Base-by-base conservation (phyloP, 2,797 vertebrate species). In the Microctenopoma stevenorrisi region DNA sequence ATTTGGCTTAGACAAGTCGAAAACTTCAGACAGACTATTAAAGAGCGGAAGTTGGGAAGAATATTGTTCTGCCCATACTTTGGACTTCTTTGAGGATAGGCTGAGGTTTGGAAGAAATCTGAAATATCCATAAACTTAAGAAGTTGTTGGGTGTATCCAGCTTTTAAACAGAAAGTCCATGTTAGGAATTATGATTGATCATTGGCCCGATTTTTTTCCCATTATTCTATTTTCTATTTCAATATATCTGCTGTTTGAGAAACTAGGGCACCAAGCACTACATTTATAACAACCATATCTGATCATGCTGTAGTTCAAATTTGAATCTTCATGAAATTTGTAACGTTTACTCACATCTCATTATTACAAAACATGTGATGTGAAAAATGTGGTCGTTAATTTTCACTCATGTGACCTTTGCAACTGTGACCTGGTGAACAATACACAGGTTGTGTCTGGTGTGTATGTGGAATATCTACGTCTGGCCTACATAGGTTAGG, bases 31-130 rank as follows among this genome's bases (percentile, higher is more conserved):
- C 55, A 28, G 74, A 66, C 68, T 68, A 51, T 82, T 65, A 82
- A 83, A 76, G 56, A 79, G 64, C 56, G 86, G 77, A 82, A 86
- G 85, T 78, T 76, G 48, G 71, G 46, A 78, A 76, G 82, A 74
- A 76, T 68, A 71, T 52, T 51, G 47, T 25, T 73, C 71, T n/a
- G n/a, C 54, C 62, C 51, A 26, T 42, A 60, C 16, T 63, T 61
- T 25, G 42, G 54, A 64, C 40, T 59, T 38, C 35, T 76, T 73
- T 65, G 51, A 82, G 59, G 49, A 79, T 66, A 49, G 55, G 69
- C 66, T 66, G 63, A 42, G 51, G 69, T 68, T 68, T 65, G 48
- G 71, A 50, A 74, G 51, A 54, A 80, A 63, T 65, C 56, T 80
- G 38, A 57, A 59, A 70, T 48, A 57, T 50, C 56, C 55, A 53